Conservation (phyloP, 2,797 vertebrate genomes). For the Parauchenoglanis ngamensis region DNA sequence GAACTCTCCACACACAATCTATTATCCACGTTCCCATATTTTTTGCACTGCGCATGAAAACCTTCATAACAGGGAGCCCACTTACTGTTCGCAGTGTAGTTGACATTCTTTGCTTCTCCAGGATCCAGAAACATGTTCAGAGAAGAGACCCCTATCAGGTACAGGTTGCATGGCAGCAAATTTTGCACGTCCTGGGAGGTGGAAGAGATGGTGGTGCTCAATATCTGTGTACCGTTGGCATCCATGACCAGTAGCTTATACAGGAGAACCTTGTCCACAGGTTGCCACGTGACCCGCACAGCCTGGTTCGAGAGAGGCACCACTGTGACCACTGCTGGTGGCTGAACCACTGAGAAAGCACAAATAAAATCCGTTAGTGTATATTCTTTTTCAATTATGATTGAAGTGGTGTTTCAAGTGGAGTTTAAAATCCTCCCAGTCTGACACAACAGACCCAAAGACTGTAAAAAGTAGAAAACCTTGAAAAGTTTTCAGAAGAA, state of each 20-base stretch:
- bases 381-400: background rate
- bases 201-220: background rate
- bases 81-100: constrained; percentile 76
- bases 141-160: constrained; percentile 74
- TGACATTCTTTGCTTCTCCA: constrained; percentile 68
- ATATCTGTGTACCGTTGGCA: constrained; percentile 16
- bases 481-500: background rate
- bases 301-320: constrained; percentile 29
- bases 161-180: constrained; percentile 72
- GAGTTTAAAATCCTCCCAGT: background rate
- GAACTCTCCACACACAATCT: background rate
- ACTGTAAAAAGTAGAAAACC: background rate
- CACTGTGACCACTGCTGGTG: constrained; percentile 62
- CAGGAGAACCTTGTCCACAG: constrained; percentile 66
- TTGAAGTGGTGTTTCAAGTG: background rate
- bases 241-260: constrained; percentile 65
- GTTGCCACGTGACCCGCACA: constrained; percentile 67
- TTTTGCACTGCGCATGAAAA: background rate
- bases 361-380: background rate
- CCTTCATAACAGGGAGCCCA: background rate
- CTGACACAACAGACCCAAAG: background rate
- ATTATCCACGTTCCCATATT: background rate
- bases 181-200: constrained; percentile 58
- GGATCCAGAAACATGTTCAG: constrained; percentile 68
- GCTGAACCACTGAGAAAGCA: constrained; percentile 66